These are phyloP conservation scores for Thera obeliscata DNA, from an alignment of 2,888 invertebrate species.

Conservation along the genomic window DNA sequence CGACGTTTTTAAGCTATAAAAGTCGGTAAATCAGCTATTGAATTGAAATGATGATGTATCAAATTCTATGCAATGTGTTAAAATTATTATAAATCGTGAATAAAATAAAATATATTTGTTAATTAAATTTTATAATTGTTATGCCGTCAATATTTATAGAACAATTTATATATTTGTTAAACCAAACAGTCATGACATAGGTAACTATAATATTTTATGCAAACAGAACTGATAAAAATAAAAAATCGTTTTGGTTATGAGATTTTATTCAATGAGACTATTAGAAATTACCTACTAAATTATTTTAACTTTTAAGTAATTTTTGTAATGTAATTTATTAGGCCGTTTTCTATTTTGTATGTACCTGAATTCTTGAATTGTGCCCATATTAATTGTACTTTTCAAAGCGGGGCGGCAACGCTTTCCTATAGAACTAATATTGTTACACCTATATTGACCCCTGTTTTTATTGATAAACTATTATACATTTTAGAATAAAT, in stretches of 20 bases:
- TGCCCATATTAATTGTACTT: conserved; percentile 80
- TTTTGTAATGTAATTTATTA: conserved; percentile 69
- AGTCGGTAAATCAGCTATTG: conserved; percentile 19
- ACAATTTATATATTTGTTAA: conserved; percentile 74
- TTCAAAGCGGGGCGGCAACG: conserved; percentile 51
- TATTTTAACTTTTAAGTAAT: conserved; percentile 72
- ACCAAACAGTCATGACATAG: conserved; percentile 64
- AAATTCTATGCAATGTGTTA: conserved; percentile 15
- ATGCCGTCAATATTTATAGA: conserved; percentile 55
- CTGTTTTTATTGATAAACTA: conserved; percentile 74
- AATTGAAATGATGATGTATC: conserved; percentile 3
- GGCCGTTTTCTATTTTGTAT: conserved; percentile 72
- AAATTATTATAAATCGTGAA: conserved; percentile 12
- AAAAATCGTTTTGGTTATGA: conserved; percentile 67
- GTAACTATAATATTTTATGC: conserved; percentile 37
- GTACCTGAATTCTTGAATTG: conserved; percentile 82
- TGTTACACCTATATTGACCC: conserved; percentile 71
- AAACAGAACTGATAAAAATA: conserved; percentile 68
- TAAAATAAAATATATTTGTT: conserved; percentile 16
- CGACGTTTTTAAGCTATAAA: conserved; percentile 21
- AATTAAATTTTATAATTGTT: conserved; percentile 55
- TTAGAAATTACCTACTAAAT: conserved; percentile 77
- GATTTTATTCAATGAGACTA: conserved; percentile 75
- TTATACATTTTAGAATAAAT: conserved; percentile 67
- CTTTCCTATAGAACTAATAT: conserved; percentile 63